Evolutionary conservation across 2,113 vertebrate species (phyloP).

Genomic region (Ginglymostoma cirratum): DNA sequence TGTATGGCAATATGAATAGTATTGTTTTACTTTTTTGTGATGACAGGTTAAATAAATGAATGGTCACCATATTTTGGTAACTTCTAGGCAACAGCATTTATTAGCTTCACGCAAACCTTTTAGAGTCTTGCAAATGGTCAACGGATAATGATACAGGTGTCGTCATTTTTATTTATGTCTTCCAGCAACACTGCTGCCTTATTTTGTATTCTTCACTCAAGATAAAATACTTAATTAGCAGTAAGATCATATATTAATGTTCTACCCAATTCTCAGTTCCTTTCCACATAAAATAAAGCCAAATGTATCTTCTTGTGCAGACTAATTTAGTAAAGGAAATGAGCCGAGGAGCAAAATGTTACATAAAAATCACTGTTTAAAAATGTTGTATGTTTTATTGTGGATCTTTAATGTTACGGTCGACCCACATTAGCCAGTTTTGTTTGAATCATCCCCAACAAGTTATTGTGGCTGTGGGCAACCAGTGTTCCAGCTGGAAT

Average conservation of each 20-base stretch:
- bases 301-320: neutral
- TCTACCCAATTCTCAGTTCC: neutral
- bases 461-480: neutral
- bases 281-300: neutral
- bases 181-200: constrained; percentile 26
- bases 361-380: neutral
- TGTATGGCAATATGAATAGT: neutral
- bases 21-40: constrained; percentile 9
- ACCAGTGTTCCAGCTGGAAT: neutral
- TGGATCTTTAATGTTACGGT: neutral
- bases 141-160: neutral
- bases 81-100: neutral
- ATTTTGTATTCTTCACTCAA: constrained; percentile 1
- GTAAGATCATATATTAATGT: neutral
- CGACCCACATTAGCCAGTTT: neutral
- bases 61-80: constrained; percentile 27
- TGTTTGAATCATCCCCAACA: neutral
- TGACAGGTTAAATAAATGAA: neutral
- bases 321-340: constrained; percentile 12
- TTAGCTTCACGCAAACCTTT: neutral
- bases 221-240: neutral
- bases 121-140: neutral
- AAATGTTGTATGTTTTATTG: neutral
- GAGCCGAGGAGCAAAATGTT: neutral
- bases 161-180: constrained; percentile 24